These are phyloP conservation scores for Stegostoma tigrinum DNA, from an alignment of 2,113 vertebrate species.

Conservation along the genomic window DNA sequence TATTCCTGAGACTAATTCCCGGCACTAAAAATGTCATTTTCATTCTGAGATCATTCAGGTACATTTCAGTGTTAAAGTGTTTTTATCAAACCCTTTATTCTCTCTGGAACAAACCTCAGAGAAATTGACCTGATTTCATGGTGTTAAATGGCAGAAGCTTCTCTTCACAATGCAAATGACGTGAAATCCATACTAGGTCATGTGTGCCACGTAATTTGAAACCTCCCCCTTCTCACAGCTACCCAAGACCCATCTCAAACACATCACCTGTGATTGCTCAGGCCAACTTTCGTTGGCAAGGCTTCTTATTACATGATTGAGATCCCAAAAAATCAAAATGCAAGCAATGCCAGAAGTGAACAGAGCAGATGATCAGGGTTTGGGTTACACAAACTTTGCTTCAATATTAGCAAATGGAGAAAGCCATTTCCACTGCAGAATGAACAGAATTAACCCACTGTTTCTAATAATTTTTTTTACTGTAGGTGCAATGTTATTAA, in stretches of 20 bases:
- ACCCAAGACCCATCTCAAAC: neutral
- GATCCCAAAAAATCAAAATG: neutral
- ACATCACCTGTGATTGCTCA: neutral
- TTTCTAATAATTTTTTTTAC: neutral
- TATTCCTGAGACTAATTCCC: neutral
- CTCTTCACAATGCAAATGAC: neutral
- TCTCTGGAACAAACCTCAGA: neutral
- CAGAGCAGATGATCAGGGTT: neutral
- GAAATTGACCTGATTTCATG: neutral
- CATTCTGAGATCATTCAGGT: neutral
- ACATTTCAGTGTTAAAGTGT: neutral
- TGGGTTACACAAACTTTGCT: neutral
- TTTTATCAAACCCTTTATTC: neutral
- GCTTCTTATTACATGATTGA: neutral
- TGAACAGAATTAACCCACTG: neutral
- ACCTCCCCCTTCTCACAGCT: neutral
- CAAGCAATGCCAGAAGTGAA: neutral
- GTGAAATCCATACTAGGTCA: neutral
- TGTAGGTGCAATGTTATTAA: no score
- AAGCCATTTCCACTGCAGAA: neutral
- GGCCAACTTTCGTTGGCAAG: neutral
- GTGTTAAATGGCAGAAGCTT: neutral
- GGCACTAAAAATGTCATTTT: neutral
- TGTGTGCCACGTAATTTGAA: neutral
- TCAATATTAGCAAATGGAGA: neutral